Percentiles rank a stretch among this genome's conserved stretches.
Evolutionary conservation across 1,140 invertebrate genomes (phyloP).

Genomic region (Drosophila orena): DNA sequence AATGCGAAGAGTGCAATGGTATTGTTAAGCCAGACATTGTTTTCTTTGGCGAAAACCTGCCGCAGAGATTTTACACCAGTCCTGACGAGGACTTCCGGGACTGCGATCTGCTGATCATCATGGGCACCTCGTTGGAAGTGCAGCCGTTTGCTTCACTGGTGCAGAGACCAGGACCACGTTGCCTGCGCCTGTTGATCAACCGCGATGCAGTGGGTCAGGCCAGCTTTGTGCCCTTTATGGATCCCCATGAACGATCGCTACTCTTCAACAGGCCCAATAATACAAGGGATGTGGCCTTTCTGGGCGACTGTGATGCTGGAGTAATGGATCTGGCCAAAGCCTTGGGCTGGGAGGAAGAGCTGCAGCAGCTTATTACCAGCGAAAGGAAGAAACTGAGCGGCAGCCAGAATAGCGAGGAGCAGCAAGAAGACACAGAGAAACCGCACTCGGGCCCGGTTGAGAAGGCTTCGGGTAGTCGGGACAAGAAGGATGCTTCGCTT

Average conservation of each 20-base stretch:
- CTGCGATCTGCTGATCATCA: conserved; percentile 96
- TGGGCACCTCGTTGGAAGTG: conserved; percentile 97
- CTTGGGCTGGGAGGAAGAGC: conserved; percentile 92
- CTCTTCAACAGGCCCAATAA: conserved; percentile 88
- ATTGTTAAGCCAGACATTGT: conserved; percentile 97
- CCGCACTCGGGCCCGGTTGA: conserved; percentile 7
- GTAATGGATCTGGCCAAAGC: conserved; percentile 91
- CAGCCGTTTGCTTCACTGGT: conserved; percentile 97
- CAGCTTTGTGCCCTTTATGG: conserved; percentile 56
- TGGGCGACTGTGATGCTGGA: conserved; percentile 95
- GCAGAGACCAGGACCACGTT: conserved; percentile 88
- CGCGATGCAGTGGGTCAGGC: conserved; percentile 89
- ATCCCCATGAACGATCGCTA: conserved; percentile 83
- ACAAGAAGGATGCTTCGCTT: neutral
- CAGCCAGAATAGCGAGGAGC: neutral
- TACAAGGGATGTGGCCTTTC: conserved; percentile 92
- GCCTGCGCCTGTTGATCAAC: conserved; percentile 94
- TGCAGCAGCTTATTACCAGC: conserved; percentile 86
- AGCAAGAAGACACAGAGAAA: conserved; percentile 12
- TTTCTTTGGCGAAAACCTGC: conserved; percentile 96
- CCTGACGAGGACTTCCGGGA: conserved; percentile 91
- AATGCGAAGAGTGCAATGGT: conserved; percentile 89
- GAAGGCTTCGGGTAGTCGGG: neutral
- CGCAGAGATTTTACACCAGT: conserved; percentile 89
- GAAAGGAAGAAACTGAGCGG: conserved; percentile 85